Base-by-base conservation (phyloP, 2,888 invertebrate species). In the Eudemis profundana region DNA sequence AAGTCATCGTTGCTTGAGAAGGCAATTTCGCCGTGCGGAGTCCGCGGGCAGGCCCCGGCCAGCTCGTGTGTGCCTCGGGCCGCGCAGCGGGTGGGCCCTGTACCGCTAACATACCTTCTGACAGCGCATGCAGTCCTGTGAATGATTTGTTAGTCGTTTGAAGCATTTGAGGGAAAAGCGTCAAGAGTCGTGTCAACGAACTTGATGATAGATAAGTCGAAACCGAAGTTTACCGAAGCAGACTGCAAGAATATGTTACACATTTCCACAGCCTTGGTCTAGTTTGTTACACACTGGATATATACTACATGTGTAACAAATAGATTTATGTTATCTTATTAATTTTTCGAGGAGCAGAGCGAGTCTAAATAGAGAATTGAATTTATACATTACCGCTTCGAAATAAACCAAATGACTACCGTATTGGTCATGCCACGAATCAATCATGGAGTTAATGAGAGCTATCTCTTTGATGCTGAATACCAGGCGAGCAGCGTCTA, bases 21-120 rank as follows among this genome's bases (percentile, higher is more conserved):
- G 71, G 67, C 70, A 77, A 78, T 78, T 77, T 77, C 42, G 50
- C 66, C 54, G 65, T 51, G 66, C 51, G 60, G 50, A 70, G 68
- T 68, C 71, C 67, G 66, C 68, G 27, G n/a, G 50, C 42, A 29
- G 40, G 69, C 72, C 83, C 76, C 78, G 77, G 71, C 76, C 75
- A 78, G 81, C 87, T 85, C 90, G 89, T 89, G 90, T 82, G 79
- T 71, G 88, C 89, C 87, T 46, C 76, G 70, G 84, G 87, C 81
- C 74, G 72, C 85, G 57, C 84, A 76, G 83, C 84, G 88, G 87
- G 89, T 89, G 90, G 90, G 77, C 86, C 77, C 69, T 61, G 68
- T 36, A 78, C 74, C 77, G 79, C 82, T 84, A 82, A 80, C 78
- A 74, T 76, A 82, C 83, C 79, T 83, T 75, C 77, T 81, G 81